Conservation (phyloP, 2,113 vertebrate species). For the Tenebrosternarchus preto region DNA sequence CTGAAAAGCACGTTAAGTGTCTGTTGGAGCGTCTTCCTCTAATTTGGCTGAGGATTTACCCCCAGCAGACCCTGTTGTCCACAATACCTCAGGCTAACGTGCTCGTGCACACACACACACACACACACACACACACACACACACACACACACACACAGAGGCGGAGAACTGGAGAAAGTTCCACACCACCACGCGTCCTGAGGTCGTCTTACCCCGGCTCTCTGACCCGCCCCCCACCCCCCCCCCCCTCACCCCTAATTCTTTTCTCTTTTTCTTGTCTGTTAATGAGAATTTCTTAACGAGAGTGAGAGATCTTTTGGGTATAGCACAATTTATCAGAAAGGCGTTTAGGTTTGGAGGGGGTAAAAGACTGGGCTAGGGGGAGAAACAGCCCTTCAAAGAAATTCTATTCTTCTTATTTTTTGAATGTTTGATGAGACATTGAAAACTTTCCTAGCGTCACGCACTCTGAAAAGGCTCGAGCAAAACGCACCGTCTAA, state of each 20-base stretch:
- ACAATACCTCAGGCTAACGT: constrained; percentile 12
- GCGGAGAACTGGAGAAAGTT: constrained; percentile 40
- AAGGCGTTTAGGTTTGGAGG: constrained; percentile 71
- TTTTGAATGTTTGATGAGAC: constrained; percentile 82
- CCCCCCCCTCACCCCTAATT: constrained; percentile 30
- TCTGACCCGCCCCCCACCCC: constrained; percentile 17
- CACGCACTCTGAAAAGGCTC: constrained; percentile 77
- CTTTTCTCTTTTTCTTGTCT: constrained; percentile 63
- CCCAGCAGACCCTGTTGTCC: constrained; percentile 23
- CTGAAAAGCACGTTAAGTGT: constrained; percentile 33
- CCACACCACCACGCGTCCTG: constrained; percentile 38
- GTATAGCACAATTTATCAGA: constrained; percentile 79
- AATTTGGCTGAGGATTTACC: constrained; percentile 36
- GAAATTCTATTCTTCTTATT: constrained; percentile 83
- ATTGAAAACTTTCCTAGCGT: constrained; percentile 82
- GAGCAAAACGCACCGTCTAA: constrained; percentile 78
- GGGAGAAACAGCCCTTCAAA: constrained; percentile 72
- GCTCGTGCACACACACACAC: background rate
- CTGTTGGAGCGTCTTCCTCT: constrained; percentile 34
- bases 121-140: background rate
- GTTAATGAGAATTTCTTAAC: constrained; percentile 81
- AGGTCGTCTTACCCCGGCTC: constrained; percentile 33
- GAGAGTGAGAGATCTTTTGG: constrained; percentile 80
- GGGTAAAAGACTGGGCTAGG: constrained; percentile 34
- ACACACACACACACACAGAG: background rate